Percentiles rank a stretch among this genome's conserved stretches.
phyloP scores from a whole-genome alignment of 2,113 vertebrate genomes.

The Rostratula benghalensis region DNA sequence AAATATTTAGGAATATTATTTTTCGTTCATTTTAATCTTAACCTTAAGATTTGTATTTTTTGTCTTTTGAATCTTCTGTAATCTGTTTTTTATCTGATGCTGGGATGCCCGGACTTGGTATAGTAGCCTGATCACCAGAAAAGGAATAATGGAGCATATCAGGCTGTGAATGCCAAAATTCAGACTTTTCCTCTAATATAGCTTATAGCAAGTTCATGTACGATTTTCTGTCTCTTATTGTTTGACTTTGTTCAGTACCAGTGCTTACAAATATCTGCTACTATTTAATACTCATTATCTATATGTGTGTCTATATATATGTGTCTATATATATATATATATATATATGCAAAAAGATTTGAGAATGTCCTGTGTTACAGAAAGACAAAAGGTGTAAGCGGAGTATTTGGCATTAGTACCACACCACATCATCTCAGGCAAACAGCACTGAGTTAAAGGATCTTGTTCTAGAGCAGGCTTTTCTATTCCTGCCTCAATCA shows the following conservation, averaged over 20 bases:
- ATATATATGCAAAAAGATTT: not conserved
- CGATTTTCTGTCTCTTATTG: not conserved
- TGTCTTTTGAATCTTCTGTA: not conserved
- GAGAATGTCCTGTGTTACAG: not conserved
- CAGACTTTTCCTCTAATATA: not conserved
- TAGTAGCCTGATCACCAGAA: not conserved
- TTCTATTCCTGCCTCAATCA: not conserved
- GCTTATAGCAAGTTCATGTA: not conserved
- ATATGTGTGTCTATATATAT: not conserved
- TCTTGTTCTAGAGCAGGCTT: not conserved
- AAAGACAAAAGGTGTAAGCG: not conserved
- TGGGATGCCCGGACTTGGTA: not conserved
- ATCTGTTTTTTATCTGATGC: not conserved
- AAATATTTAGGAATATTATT: not conserved
- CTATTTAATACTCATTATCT: not conserved
- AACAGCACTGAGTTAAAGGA: not conserved
- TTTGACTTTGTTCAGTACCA: not conserved
- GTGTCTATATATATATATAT: not conserved
- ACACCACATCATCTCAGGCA: not conserved
- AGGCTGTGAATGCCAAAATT: not conserved
- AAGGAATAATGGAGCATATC: not conserved
- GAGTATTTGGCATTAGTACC: not conserved
- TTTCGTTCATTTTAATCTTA: not conserved
- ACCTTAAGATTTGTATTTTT: not conserved
- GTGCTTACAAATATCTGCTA: not conserved